Conservation (phyloP, 2,888 invertebrate genomes). For the Hemithea aestivaria region DNA sequence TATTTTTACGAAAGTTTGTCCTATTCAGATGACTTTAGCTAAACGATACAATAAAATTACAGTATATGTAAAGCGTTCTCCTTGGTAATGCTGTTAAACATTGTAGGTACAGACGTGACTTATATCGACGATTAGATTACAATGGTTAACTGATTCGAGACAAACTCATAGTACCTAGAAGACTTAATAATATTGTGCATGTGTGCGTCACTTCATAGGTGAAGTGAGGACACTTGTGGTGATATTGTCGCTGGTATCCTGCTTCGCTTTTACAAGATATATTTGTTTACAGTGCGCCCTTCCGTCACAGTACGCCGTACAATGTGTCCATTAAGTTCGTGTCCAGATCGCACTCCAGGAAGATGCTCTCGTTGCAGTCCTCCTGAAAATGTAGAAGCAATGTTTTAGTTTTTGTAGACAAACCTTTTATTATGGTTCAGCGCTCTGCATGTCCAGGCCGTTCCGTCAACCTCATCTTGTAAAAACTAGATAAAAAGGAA, state of each 20-base stretch:
- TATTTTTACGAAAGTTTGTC: constrained; percentile 49
- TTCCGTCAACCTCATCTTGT: too few relatives aligned
- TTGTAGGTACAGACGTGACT: constrained; percentile 46
- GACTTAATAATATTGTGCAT: constrained; percentile 24
- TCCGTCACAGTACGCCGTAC: constrained; percentile 66
- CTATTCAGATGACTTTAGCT: constrained; percentile 48
- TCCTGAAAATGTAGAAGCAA: constrained; percentile 57
- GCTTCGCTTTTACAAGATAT: constrained; percentile 39
- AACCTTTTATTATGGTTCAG: too few relatives aligned
- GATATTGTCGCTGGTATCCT: constrained; percentile 25
- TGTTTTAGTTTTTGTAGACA: too few relatives aligned
- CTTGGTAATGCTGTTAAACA: constrained; percentile 62
- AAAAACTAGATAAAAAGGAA: too few relatives aligned
- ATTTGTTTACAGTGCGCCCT: constrained; percentile 16
- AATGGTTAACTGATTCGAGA: constrained; percentile 44
- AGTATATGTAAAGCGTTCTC: constrained; percentile 64
- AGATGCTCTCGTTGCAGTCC: constrained; percentile 69
- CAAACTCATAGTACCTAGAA: constrained; percentile 21
- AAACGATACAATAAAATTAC: constrained; percentile 44
- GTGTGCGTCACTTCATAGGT: constrained; percentile 11
- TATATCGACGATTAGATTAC: constrained; percentile 39
- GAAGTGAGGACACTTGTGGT: constrained; percentile 20
- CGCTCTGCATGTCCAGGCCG: too few relatives aligned
- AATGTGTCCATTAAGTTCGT: constrained; percentile 69
- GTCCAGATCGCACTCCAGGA: constrained; percentile 70